Base-by-base conservation (phyloP, 2,888 invertebrate species). In the Scaptomyza caliginosa region DNA sequence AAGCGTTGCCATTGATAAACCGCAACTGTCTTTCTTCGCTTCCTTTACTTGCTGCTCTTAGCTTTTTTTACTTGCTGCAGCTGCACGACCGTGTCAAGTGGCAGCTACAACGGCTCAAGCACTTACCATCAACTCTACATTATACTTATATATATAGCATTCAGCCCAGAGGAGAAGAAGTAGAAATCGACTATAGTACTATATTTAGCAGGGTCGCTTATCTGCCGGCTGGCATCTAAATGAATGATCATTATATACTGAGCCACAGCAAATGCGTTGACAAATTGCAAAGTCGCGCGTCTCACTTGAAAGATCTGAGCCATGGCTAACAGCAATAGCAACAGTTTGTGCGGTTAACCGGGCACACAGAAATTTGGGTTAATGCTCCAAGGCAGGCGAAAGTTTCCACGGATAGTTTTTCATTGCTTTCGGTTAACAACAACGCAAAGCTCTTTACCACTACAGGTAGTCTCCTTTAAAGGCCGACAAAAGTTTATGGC, bases 381-480 rank as follows among this genome's bases (percentile, higher is more conserved):
- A 86, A 83, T 82, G 71, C 62, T 42, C 39, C 49, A 73, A 32
- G 21, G 46, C 21, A 19, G 70, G 69, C 72, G 72, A 73, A 73
- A 73, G 74, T 74, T 74, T 52, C 24, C 30, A 57, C 40, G 34
- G 17, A 52, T 42, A 51, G 40, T 46, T 48, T 38, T 36, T n/a
- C 45, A 48, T 38, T 6, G 17, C 34, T 17, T 39, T 54, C 40
- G 43, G 30, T 23, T 50, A 5, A 13, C 13, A 34, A 16, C 42
- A 57, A 1, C 11, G 2, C 2, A 0, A 10, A n/a, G 28, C 30
- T 42, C 21, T 34, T 8, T 10, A 17, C 1, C 4, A 21, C n/a
- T 21, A 85, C 89, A 89, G 90, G 90, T 90, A 89, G 80, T 85
- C 79, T 82, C 86, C 89, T 87, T 34, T 16, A 88, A 90, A 82